Evolutionary conservation across 2,888 invertebrate genomes (phyloP).

Genomic region (Caenorhabditis sp.): DNA sequence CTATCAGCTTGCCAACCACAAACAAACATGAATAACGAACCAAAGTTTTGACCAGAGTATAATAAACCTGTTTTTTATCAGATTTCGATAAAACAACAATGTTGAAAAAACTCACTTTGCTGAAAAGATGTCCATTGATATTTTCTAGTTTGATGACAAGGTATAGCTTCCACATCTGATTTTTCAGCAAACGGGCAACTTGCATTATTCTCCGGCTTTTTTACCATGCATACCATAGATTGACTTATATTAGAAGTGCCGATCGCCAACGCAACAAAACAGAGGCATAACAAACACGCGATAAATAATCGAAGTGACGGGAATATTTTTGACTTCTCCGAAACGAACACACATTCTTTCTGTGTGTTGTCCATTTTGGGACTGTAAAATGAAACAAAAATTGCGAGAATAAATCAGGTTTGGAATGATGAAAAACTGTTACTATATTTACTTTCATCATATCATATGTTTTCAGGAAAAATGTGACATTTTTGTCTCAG

Average conservation of each 20-base stretch:
- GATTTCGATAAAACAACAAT: too few species aligned
- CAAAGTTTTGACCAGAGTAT: constrained; percentile 68
- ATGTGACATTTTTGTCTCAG: too few species aligned
- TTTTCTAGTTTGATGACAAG: constrained; percentile 53
- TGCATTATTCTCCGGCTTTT: constrained; percentile 33
- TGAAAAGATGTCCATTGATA: constrained; percentile 60
- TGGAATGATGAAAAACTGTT: too few species aligned
- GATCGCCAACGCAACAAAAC: constrained; percentile 61
- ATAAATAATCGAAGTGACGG: constrained; percentile 58
- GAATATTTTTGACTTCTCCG: constrained; percentile 50
- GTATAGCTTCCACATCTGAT: constrained; percentile 47
- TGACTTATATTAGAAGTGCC: constrained; percentile 52
- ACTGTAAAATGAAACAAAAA: not conserved
- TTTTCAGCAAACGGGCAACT: constrained; percentile 16
- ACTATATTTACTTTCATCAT: too few species aligned
- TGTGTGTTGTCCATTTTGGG: constrained; percentile 21
- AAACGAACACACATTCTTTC: constrained; percentile 43
- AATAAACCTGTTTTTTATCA: constrained; percentile 60
- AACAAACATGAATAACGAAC: constrained; percentile 65
- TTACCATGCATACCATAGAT: constrained; percentile 65
- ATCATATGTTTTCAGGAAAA: too few species aligned
- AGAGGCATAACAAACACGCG: constrained; percentile 60
- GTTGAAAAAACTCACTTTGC: constrained; percentile 53
- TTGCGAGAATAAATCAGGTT: not conserved
- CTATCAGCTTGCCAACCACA: constrained; percentile 66